Evolutionary conservation across 2,797 vertebrate genomes (phyloP).

Genomic region (Sphenopsis melanotis): DNA sequence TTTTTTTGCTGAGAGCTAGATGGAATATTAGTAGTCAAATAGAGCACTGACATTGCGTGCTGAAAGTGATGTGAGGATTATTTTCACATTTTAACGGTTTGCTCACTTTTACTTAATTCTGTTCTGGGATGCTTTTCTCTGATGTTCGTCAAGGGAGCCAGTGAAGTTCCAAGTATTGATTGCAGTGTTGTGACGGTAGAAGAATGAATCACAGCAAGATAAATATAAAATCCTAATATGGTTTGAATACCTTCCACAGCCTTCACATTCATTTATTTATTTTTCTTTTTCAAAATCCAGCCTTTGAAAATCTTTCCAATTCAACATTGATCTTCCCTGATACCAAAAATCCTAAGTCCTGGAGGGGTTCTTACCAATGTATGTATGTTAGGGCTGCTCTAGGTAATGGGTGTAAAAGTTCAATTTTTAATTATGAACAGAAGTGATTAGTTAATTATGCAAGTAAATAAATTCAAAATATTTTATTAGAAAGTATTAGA

Average conservation of each 20-base stretch:
- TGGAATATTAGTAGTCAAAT: background rate
- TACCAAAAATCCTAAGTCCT: background rate
- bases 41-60: background rate
- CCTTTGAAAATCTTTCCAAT: background rate
- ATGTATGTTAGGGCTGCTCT: background rate
- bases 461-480: background rate
- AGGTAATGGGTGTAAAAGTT: background rate
- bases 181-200: background rate
- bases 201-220: background rate
- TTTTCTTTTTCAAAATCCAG: background rate
- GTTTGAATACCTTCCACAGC: background rate
- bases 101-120: background rate
- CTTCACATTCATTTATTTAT: background rate
- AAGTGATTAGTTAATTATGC: background rate
- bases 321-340: background rate
- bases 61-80: background rate
- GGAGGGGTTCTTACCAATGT: background rate
- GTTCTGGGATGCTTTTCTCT: background rate
- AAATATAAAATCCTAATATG: background rate
- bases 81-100: background rate
- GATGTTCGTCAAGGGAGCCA: background rate
- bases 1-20: background rate
- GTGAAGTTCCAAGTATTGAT: background rate
- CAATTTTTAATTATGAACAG: background rate
- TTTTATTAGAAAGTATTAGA: background rate